Evolutionary conservation across 2,797 vertebrate genomes (phyloP), one percentile per base, ranked within the genome.

Genomic region (Micropoecilia bifurca): DNA sequence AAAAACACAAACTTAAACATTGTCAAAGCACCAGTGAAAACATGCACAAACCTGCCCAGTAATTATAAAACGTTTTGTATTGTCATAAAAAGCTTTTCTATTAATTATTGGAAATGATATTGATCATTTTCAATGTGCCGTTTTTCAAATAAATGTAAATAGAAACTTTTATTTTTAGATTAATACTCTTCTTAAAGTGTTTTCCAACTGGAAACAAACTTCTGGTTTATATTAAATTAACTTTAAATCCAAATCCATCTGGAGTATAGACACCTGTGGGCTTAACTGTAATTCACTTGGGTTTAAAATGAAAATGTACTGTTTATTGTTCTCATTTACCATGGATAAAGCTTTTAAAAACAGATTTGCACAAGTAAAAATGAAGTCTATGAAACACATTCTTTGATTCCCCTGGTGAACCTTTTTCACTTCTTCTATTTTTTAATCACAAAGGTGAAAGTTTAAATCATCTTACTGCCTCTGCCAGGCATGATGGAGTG

Each of bases 401-500:
- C 39, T 16, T 36, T 22, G 47, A 53, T 39, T 41, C 22, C 3
- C 20, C 20, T 25, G 22, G 50, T 20, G 18, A 48, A 48, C 47
- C 9, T 25, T 25, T 25, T 8, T 9, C 50, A 53, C 50, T 9
- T 25, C 9, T 4, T 12, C 14, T 25, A 0, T 30, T 69, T n/a
- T 76, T 83, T 57, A 78, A 55, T 39, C 1, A 46, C 2, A 8
- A 6, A 36, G 36, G 59, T 80, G 33, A 76, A 33, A 30, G 3
- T 71, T 16, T 41, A 48, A 61, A 74, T 13, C 0, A 36, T 41
- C 22, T 28, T 71, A n/a, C 43, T 71, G 76, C 61, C 25, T 71
- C 28, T 79, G 36, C 48, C 69, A 76, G 39, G 6, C 0, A 47
- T 77, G n/a, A 78, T 74, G 30, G 73, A 46, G 74, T 73, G 43